These are phyloP conservation scores for Empis livida DNA, from an alignment of 2,888 invertebrate species.

Conservation along the genomic window DNA sequence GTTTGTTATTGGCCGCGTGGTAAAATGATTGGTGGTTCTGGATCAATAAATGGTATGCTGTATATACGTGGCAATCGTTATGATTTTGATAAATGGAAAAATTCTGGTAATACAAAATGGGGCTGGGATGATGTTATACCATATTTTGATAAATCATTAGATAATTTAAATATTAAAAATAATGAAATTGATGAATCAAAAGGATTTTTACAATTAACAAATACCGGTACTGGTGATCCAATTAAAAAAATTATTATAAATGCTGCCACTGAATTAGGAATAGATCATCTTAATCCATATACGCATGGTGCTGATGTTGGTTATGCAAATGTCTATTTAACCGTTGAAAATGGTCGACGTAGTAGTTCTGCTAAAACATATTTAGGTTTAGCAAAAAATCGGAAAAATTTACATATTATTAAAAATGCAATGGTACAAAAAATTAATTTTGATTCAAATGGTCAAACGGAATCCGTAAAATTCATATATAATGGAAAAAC, in stretches of 20 bases:
- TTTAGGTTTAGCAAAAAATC: slow-evolving; percentile 28
- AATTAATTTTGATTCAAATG: slow-evolving; percentile 5
- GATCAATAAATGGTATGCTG: slow-evolving; percentile 50
- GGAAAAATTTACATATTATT: slow-evolving; percentile 21
- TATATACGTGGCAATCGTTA: slow-evolving; percentile 48
- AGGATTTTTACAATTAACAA: not conserved
- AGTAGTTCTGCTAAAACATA: slow-evolving; percentile 45
- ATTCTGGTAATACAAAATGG: slow-evolving; percentile 49
- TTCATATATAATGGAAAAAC: slow-evolving; percentile 3
- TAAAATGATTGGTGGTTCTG: slow-evolving; percentile 52
- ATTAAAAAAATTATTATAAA: slow-evolving; percentile 46
- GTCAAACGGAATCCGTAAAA: slow-evolving; percentile 2
- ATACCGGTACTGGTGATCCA: not conserved
- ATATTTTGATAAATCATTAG: slow-evolving; percentile 62
- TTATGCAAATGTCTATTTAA: slow-evolving; percentile 41
- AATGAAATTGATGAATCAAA: slow-evolving; percentile 31
- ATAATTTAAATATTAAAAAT: slow-evolving; percentile 48
- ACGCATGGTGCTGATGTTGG: slow-evolving; percentile 56
- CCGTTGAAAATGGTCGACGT: slow-evolving; percentile 37
- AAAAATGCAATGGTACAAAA: slow-evolving; percentile 14
- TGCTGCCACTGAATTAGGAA: slow-evolving; percentile 53
- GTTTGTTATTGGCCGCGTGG: slow-evolving; percentile 45
- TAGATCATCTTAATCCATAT: slow-evolving; percentile 50
- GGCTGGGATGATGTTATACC: slow-evolving; percentile 61
- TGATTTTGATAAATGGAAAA: slow-evolving; percentile 53